Evolutionary conservation across 1,140 invertebrate genomes (phyloP), one percentile per base, ranked within the genome.

Genomic region (Drosophila equinoxialis): DNA sequence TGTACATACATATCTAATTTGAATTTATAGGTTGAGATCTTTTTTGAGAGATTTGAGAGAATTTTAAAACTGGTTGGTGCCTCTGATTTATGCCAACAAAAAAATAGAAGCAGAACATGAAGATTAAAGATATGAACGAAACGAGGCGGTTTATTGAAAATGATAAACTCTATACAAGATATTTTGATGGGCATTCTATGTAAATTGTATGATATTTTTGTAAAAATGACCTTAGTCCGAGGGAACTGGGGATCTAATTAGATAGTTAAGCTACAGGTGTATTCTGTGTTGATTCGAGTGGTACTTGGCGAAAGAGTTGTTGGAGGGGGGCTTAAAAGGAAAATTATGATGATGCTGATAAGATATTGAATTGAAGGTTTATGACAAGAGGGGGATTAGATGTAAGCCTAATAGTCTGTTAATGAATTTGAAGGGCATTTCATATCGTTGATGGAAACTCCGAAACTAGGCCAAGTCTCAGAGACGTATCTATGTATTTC

Each of bases 11-110:
- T 23, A 77, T 77, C 83, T 86, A 86, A 86, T 86, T 86, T 86
- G 70, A 86, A 86, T 86, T 86, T 86, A 86, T 86, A 81, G 75
- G 80, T 75, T 61, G 65, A 85, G 78, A 85, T 86, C 68, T 81
- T 60, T 79, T 80, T 72, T 41, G 17, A 79, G 68, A 72, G 45
- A 51, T 51, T 51, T 23, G 45, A 51, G 45, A 51, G 45, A 51
- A 51, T 20, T 51, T 51, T 20, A 51, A 51, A 51, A 51, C 45
- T 51, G 45, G 45, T 51, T 51, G 45, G 7, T 51, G 45, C 17
- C 17, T 51, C 68, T 70, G 79, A 86, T 86, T 86, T 86, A 81
- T 86, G 82, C 71, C 74, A 68, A 55, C 7, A 17, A 8, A 7
- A 20, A 48, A 20, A 51, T 10, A 51, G 10, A 51, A 51, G 45